Base-by-base conservation (phyloP, 2,113 vertebrate genomes). In the Gracilinanus agilis region DNA sequence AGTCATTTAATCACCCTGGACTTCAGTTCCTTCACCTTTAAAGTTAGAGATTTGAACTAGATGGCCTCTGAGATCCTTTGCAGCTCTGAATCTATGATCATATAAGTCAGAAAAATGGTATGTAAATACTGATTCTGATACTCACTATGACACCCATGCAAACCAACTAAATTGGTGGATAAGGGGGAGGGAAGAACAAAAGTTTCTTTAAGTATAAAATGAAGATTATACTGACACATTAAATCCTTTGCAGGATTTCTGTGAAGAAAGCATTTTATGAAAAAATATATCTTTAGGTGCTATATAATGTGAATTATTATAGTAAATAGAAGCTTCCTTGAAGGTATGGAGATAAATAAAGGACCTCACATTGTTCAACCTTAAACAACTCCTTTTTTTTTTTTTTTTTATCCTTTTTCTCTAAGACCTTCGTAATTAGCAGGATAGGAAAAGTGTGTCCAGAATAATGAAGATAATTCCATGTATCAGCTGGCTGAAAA, bases 371-470 rank as follows among this genome's bases (percentile, higher is more conserved):
- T n/a, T 83, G 16, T 75, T 0, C 67, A 23, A 83, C 16, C n/a
- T 83, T 34, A 83, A 83, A 83, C 34, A 83, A 40, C 13, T 40
- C 6, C 34, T 34, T 67, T 67, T 67, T 67, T 55, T 6, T 23
- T 21, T 19, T 13, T 13, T n/a, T n/a, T n/a, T n/a, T n/a, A n/a
- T n/a, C n/a, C n/a, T n/a, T n/a, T n/a, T 19, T 23, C 0, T 7
- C 67, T 21, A 83, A 83, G 19, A 40, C 19, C 19, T 83, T 40
- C 5, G n/a, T 40, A n/a, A 21, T 23, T 83, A 23, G 16, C 67
- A 83, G 95, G 94, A 95, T 97, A 97, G 94, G 94, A 93, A 96
- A 96, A 96, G 93, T 97, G 97, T 92, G 96, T 61, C 96, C 93
- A 97, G 97, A 92, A 97, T 97, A 97, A 95, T 92, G 75, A 93